Evolutionary conservation across 2,888 invertebrate genomes (phyloP).

Genomic region (Choristoneura rosaceana): DNA sequence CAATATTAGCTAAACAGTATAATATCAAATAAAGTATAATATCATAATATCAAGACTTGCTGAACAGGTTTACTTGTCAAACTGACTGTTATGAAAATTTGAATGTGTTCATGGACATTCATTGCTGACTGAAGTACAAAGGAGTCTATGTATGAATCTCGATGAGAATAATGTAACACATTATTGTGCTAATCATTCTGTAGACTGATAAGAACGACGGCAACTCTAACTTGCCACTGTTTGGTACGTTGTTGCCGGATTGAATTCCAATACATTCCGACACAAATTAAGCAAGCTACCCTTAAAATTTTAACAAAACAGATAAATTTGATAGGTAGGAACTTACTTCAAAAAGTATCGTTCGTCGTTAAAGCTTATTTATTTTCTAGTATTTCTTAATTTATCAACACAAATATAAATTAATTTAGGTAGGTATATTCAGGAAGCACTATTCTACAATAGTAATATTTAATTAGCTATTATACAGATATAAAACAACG

Average conservation of each 20-base stretch:
- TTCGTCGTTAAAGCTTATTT: constrained; percentile 28
- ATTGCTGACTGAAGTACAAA: too few relatives aligned
- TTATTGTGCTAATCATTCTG: too few relatives aligned
- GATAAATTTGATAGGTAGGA: neutral
- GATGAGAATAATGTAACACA: too few relatives aligned
- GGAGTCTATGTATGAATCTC: too few relatives aligned
- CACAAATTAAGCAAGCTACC: neutral
- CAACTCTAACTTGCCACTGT: too few relatives aligned
- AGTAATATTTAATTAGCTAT: constrained; percentile 20
- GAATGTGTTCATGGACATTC: too few relatives aligned
- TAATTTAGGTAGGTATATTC: constrained; percentile 16
- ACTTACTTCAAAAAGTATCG: constrained; percentile 10
- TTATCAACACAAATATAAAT: constrained; percentile 21
- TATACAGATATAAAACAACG: constrained; percentile 37
- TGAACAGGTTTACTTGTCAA: too few relatives aligned
- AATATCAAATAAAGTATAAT: too few relatives aligned
- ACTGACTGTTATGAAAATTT: too few relatives aligned
- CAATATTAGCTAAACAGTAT: too few relatives aligned
- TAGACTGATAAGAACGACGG: too few relatives aligned
- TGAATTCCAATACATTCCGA: neutral
- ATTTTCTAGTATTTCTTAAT: constrained; percentile 13
- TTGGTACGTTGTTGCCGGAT: neutral
- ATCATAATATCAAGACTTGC: too few relatives aligned
- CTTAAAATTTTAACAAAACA: neutral
- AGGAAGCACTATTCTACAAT: constrained; percentile 35